These are phyloP conservation scores for Calidris pugnax DNA, from an alignment of 2,113 vertebrate species.

Conservation along the genomic window DNA sequence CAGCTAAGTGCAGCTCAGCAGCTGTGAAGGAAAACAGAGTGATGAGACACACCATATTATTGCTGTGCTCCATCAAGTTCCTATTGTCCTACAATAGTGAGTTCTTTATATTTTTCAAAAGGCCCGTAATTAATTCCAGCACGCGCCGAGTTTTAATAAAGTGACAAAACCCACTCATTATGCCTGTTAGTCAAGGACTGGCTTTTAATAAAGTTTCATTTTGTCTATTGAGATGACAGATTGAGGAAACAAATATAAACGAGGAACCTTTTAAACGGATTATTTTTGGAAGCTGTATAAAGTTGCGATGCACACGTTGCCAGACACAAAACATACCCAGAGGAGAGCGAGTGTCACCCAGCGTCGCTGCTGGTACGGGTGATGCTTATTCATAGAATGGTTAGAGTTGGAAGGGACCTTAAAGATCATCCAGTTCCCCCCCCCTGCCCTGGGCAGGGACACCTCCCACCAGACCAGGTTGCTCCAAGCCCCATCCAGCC, in stretches of 20 bases:
- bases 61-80: not conserved
- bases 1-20: not conserved
- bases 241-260: conserved; percentile 48
- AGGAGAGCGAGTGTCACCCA: not conserved
- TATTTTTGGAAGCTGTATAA: conserved; percentile 28
- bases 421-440: too few species aligned
- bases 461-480: too few species aligned
- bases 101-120: not conserved
- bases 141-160: not conserved
- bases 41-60: not conserved
- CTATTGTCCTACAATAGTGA: not conserved
- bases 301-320: not conserved
- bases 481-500: too few species aligned
- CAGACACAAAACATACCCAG: not conserved
- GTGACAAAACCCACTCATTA: conserved; percentile 9
- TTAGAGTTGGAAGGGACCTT: too few species aligned
- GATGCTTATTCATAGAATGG: not conserved
- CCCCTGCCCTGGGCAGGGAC: too few species aligned
- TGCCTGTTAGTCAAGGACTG: not conserved
- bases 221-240: conserved; percentile 5
- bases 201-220: conserved; percentile 35
- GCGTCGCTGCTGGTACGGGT: not conserved
- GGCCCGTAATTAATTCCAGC: conserved; percentile 21
- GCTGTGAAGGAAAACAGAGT: not conserved
- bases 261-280: conserved; percentile 11